Evolutionary conservation across 1,140 invertebrate species (phyloP).

Genomic region (Chironomus tepperi): DNA sequence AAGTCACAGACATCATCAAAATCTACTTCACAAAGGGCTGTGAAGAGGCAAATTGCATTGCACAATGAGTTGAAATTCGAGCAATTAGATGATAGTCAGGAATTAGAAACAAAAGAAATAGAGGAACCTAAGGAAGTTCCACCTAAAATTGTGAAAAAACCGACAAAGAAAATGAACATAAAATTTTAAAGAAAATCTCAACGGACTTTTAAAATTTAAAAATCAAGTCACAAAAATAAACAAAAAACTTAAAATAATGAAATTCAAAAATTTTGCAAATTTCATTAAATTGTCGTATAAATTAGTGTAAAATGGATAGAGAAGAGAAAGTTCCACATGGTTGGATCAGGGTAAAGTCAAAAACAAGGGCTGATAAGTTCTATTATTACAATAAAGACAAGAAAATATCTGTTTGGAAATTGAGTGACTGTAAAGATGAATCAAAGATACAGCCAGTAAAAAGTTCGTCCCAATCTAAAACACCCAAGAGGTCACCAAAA

Average conservation of each 20-base stretch:
- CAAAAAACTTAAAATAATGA: not conserved
- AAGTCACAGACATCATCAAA: too few species aligned
- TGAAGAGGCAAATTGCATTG: too few species aligned
- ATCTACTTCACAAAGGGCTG: too few species aligned
- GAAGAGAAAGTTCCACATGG: not conserved
- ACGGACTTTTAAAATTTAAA: not conserved
- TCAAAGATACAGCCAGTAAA: slow-evolving; percentile 20
- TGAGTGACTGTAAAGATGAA: not conserved
- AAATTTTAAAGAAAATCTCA: not conserved
- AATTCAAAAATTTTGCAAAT: not conserved
- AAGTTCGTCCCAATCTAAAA: slow-evolving; percentile 30
- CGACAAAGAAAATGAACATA: not conserved
- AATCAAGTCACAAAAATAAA: not conserved
- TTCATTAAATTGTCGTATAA: not conserved
- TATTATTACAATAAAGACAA: slow-evolving; percentile 28
- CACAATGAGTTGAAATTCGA: not conserved
- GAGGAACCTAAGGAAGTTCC: not conserved
- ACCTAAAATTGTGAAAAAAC: not conserved
- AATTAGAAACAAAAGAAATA: not conserved
- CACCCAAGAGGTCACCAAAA: slow-evolving; percentile 18
- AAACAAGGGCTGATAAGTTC: slow-evolving; percentile 24
- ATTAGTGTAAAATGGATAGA: not conserved
- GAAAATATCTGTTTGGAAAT: slow-evolving; percentile 24
- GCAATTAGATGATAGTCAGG: not conserved
- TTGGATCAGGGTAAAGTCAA: slow-evolving; percentile 26